Base-by-base conservation (phyloP, 2,888 invertebrate species). In the Acanthococcus lagerstroemiae region DNA sequence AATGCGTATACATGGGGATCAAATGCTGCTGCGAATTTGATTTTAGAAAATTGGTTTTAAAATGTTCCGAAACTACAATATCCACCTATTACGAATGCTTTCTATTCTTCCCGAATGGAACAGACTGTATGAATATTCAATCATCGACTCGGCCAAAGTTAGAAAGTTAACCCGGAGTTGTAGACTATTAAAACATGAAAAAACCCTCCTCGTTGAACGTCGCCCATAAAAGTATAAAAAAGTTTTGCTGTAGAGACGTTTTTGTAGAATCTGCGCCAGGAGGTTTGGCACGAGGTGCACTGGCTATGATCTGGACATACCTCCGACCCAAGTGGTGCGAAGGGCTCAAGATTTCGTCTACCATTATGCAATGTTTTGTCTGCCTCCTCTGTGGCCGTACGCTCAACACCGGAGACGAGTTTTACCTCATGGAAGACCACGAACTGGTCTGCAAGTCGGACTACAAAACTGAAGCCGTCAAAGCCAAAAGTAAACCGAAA, bases 271-370 rank as follows among this genome's bases (percentile, higher is more conserved):
- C 55, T 55, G 67, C 65, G 67, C 63, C 67, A 96, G 96, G 85
- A 89, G 95, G 79, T 97, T 91, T 82, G 97, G 97, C 76, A 95
- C 95, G 75, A 95, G 95, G 80, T 97, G 97, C 82, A 90, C 95
- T 73, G 91, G 92, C 75, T 97, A 97, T 83, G 92, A 92, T 78
- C 88, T 95, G 80, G 95, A 95, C 71, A 94, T 99, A 76, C 93
- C 95, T 58, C 96, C 97, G 60, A 94, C 94, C 72, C 93, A 95
- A 78, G 92, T 96, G 74, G 95, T 99, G 61, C 84, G 96, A 37
- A 83, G 95, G 68, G 97, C 97, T 56, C 95, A 95, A 79, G 88
- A 95, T 72, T 88, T 95, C 80, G 95, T 97, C 71, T 97, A 94
- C 80, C 96, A 96, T 78, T 83, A n/a, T 95, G 72, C 86, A 90